Base-by-base conservation (phyloP, 2,797 vertebrate species). In the Hipposideros larvatus region DNA sequence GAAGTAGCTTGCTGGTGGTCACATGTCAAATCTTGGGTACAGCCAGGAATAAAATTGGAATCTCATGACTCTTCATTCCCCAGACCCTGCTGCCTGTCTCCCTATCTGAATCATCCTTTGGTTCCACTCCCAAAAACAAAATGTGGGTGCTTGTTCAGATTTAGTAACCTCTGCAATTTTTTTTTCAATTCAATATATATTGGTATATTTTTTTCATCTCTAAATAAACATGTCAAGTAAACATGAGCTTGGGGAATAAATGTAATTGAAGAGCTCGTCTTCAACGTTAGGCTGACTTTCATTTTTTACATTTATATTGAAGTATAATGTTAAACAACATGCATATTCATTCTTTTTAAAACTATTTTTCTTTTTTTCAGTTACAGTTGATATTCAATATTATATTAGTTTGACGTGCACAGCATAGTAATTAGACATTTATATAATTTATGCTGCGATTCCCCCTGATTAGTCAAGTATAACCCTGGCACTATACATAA, bases 31-130 rank as follows among this genome's bases (percentile, higher is more conserved):
- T 96, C 21, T 96, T 96, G 68, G 87, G n/a, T 78, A 93, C 74
- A 97, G 82, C 89, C 95, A 97, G 78, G 71, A 95, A 93, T 91
- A 83, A 94, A 96, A 96, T 71, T 92, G 77, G 51, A 90, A 61
- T 95, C 94, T 96, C 92, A 94, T 95, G 90, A 95, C 87, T 91
- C 74, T 93, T 93, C 83, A 73, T 95, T 95, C 70, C 87, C 65
- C 93, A 86, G 84, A 78, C 66, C 55, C 46, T 93, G 57, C 73
- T 96, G 91, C 83, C 66, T 71, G 19, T 95, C 75, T 87, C 48
- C 46, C 19, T 63, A n/a, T 93, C 94, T 97, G 94, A 96, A 95
- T 97, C 94, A 97, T 96, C 70, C 41, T 91, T 97, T 97, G 95
- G 80, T 95, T 97, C 71, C 70, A 48, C 41, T 94, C 85, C 85